phyloP scores from a whole-genome alignment of 1,140 invertebrate genomes.

The Bradysia coprophila region DNA sequence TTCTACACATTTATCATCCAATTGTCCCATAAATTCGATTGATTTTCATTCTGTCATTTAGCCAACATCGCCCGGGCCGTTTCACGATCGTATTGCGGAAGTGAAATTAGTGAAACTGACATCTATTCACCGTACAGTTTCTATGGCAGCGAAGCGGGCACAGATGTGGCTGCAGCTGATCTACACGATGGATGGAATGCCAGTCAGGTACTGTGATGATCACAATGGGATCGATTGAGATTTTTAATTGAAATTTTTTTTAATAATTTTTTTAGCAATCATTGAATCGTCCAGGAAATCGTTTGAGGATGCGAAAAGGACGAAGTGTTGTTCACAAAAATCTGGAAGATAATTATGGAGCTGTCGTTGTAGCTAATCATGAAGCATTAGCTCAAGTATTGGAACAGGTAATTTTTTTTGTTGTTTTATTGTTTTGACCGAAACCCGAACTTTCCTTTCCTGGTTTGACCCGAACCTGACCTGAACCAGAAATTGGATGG shows the following conservation, averaged over 20 bases:
- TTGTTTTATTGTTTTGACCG: too few species aligned
- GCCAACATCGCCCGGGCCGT: constrained; percentile 33
- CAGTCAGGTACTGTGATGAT: constrained; percentile 19
- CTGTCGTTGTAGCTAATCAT: constrained; percentile 73
- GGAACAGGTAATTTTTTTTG: constrained; percentile 69
- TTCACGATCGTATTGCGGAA: constrained; percentile 57
- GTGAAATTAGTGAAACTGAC: constrained; percentile 56
- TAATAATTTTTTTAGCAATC: not conserved
- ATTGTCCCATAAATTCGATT: too few species aligned
- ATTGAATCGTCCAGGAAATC: constrained; percentile 24
- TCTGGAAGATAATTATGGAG: constrained; percentile 72
- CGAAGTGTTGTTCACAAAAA: constrained; percentile 61
- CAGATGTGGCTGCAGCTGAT: constrained; percentile 21
- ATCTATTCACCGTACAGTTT: constrained; percentile 63
- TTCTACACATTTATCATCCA: too few species aligned
- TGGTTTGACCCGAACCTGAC: too few species aligned
- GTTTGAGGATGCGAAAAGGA: constrained; percentile 51
- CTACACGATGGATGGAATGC: constrained; percentile 23
- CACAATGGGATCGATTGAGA: too few species aligned
- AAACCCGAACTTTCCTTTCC: too few species aligned
- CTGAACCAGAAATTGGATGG: too few species aligned
- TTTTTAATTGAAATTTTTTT: too few species aligned
- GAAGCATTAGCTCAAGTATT: constrained; percentile 68
- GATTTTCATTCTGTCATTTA: constrained; percentile 2
- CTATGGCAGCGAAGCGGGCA: constrained; percentile 35